These are phyloP conservation scores for Oenanthe oenanthe DNA, from an alignment of 2,113 vertebrate species.

Conservation along the genomic window DNA sequence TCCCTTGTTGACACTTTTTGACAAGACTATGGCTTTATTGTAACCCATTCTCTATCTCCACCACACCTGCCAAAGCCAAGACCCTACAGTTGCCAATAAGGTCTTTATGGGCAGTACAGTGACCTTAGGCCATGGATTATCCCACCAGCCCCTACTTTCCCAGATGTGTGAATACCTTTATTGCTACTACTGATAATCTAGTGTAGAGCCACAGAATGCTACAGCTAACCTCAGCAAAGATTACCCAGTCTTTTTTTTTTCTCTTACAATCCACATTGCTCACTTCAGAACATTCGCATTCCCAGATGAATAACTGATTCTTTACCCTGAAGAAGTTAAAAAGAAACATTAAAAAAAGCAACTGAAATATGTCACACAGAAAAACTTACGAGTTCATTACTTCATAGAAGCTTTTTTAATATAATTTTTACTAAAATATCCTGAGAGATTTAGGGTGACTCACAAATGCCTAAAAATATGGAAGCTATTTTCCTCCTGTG, in stretches of 20 bases:
- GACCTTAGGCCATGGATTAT: neutral
- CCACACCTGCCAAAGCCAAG: neutral
- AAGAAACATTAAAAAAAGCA: neutral
- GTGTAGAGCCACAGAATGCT: neutral
- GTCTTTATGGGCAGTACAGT: neutral
- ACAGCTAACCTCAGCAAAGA: neutral
- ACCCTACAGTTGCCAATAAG: neutral
- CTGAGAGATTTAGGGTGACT: constrained; percentile 30
- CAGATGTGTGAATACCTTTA: neutral
- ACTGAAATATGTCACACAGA: neutral
- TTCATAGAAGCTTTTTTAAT: neutral
- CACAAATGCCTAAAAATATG: constrained; percentile 20
- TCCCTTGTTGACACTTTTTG: neutral
- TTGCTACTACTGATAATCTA: neutral
- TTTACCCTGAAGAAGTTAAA: neutral
- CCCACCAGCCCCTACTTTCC: neutral
- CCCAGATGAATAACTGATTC: neutral
- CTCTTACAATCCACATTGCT: neutral
- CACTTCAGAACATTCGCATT: neutral
- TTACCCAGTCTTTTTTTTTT: neutral
- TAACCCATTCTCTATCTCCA: neutral
- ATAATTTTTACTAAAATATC: constrained; percentile 27
- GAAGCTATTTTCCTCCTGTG: constrained; percentile 9
- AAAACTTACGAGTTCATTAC: neutral
- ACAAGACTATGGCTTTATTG: neutral